Evolutionary conservation across 1,140 invertebrate species (phyloP).

Genomic region (Pogonomyrmex barbatus): DNA sequence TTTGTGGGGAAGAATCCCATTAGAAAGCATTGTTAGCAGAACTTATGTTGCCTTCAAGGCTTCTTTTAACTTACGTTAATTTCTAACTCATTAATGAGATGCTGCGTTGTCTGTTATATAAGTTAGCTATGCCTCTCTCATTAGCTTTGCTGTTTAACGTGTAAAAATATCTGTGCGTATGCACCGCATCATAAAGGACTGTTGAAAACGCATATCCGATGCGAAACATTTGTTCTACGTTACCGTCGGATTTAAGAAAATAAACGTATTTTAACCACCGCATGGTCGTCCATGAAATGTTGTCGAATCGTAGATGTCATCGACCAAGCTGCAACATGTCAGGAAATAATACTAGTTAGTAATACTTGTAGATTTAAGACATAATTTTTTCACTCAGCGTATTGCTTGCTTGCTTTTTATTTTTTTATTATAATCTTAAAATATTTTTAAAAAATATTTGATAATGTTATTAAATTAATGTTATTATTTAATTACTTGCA

Average conservation of each 20-base stretch:
- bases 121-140: neutral
- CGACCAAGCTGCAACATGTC: neutral
- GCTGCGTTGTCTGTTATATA: neutral
- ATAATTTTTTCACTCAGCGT: neutral
- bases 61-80: slow-evolving; percentile 2
- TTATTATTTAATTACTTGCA: neutral
- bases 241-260: slow-evolving; percentile 67
- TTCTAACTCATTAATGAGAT: neutral
- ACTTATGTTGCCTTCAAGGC: neutral
- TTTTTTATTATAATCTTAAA: neutral
- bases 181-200: slow-evolving; percentile 58
- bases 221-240: slow-evolving; percentile 60
- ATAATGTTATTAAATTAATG: no score
- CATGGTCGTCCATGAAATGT: slow-evolving; percentile 43
- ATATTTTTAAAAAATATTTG: neutral
- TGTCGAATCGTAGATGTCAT: slow-evolving; percentile 50
- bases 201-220: slow-evolving; percentile 49
- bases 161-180: slow-evolving; percentile 68
- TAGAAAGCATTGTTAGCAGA: slow-evolving; percentile 34
- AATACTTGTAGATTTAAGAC: neutral
- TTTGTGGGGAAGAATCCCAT: slow-evolving; percentile 13
- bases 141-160: slow-evolving; percentile 16
- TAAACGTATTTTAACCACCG: slow-evolving; percentile 62
- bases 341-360: slow-evolving; percentile 1
- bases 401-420: neutral